Percentiles rank a stretch among this genome's conserved stretches.
Evolutionary conservation across 1,140 invertebrate genomes (phyloP).

Genomic region (Lerema accius): DNA sequence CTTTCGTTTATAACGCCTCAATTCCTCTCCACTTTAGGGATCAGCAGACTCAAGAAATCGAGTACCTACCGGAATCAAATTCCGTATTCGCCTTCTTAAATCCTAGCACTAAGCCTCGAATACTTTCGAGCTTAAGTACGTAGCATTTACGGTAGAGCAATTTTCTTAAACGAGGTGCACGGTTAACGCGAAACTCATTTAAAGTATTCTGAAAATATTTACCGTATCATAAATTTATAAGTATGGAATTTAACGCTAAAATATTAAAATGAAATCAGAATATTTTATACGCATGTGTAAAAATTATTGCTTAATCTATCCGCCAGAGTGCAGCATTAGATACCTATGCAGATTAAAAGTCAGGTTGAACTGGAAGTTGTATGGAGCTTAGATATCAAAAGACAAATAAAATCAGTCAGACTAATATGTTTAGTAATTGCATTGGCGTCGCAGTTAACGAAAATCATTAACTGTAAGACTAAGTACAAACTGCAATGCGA

Average conservation of each 20-base stretch:
- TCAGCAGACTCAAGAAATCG: conserved; percentile 26
- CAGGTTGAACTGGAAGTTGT: no score
- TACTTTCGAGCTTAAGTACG: conserved; percentile 33
- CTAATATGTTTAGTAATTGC: no score
- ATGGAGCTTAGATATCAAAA: no score
- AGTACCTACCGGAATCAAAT: conserved; percentile 11
- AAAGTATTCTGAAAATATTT: conserved; percentile 21
- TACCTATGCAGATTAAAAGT: no score
- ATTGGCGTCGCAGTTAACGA: no score
- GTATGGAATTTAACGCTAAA: conserved; percentile 14
- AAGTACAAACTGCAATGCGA: conserved; percentile 2
- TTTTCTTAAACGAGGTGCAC: conserved; percentile 30
- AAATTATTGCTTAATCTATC: no score
- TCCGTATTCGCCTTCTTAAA: conserved; percentile 24
- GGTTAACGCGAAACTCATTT: conserved; percentile 25
- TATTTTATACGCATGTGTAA: no score
- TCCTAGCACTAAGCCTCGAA: conserved; percentile 29
- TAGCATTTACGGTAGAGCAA: conserved; percentile 30
- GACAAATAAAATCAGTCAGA: no score
- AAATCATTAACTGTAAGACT: background rate
- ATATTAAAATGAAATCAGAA: conserved; percentile 5
- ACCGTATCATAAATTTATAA: conserved; percentile 22
- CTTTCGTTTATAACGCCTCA: background rate
- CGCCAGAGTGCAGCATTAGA: no score
- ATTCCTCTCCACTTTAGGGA: background rate